Base-by-base conservation (phyloP, 2,797 vertebrate species). In the Myotis myotis region DNA sequence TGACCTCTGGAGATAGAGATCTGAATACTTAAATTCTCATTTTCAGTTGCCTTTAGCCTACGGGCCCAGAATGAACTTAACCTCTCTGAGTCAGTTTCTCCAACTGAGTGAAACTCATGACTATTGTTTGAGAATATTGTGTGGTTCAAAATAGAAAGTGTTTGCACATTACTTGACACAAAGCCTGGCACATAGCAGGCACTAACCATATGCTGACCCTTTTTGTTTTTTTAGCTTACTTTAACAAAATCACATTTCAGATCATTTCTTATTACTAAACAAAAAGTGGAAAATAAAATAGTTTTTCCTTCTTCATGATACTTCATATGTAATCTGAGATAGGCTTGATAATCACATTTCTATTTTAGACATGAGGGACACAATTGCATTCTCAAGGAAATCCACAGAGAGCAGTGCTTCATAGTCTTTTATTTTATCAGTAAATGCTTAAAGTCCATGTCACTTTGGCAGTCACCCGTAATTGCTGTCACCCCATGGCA, bases 1-100 rank as follows among this genome's bases (percentile, higher is more conserved):
- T 78, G 66, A 94, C 51, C 8, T 51, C 81, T 91, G 38, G 12
- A 96, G 60, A 78, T 75, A 82, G 41, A 75, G n/a, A 85, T 60
- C 41, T 72, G 12, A 30, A 25, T 30, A 3, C 92, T 89, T 55
- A 0, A 44, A 23, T 53, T 87, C 36, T 93, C 84, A 66, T 33
- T 6, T 75, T 23, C 13, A 80, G 2, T 13, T 57, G 13, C 68
- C 89, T 97, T 80, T 96, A 86, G 36, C 33, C 36, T 81, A 60
- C 79, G 82, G 49, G 47, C 0, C 6, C 8, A 51, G 51, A 84
- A 41, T 2, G 19, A 80, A 74, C 68, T 47, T 70, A 47, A 93
- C 6, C n/a, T 62, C 15, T 74, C 23, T 25, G 25, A 28, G 22
- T 41, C 10, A 25, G 17, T 74, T 82, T 51, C 16, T 55, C 12